These are phyloP conservation scores for Ahaetulla prasina DNA, from an alignment of 2,113 vertebrate genomes.

Conservation along the genomic window DNA sequence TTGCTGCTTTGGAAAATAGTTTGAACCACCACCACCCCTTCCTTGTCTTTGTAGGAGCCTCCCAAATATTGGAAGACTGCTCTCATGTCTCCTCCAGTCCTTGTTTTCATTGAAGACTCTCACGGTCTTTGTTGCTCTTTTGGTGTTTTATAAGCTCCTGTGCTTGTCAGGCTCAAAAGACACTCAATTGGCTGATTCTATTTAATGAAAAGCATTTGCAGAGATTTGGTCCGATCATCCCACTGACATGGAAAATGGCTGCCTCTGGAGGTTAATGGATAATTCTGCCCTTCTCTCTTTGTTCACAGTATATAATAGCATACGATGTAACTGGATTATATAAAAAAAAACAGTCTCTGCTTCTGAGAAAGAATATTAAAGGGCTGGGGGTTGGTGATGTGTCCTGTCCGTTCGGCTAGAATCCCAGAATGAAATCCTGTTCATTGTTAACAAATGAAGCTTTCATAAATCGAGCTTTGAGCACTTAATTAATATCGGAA, in stretches of 20 bases:
- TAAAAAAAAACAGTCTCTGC: not conserved
- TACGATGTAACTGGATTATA: not conserved
- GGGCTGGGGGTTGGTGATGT: not conserved
- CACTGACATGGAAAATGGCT: not conserved
- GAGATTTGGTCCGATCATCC: not conserved
- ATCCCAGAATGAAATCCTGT: not conserved
- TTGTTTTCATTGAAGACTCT: not conserved
- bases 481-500: not conserved
- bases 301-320: not conserved
- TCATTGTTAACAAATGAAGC: not conserved
- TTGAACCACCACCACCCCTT: not conserved
- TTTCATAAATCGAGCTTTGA: not conserved
- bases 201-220: not conserved
- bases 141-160: not conserved
- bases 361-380: not conserved
- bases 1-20: not conserved
- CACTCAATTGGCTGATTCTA: not conserved
- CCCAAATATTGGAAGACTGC: not conserved
- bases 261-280: not conserved
- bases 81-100: not conserved
- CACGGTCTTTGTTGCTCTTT: not conserved
- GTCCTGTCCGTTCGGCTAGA: not conserved
- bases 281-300: not conserved
- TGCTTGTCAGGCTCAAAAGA: not conserved
- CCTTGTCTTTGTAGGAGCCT: not conserved